Evolutionary conservation across 2,888 invertebrate genomes (phyloP).

Genomic region (Eubasilissa splendida): DNA sequence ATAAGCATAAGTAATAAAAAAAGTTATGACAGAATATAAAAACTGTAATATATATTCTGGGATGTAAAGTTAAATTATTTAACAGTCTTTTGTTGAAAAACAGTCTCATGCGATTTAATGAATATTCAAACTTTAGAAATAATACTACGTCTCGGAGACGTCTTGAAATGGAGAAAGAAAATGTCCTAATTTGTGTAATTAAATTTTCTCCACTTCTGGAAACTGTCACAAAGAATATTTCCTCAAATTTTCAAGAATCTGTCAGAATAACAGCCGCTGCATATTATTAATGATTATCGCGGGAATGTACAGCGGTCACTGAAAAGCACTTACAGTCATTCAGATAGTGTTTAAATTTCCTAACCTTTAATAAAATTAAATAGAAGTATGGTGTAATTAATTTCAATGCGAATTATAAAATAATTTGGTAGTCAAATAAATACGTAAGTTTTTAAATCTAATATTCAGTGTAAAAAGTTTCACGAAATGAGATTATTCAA

Average conservation of each 20-base stretch:
- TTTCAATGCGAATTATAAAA: too few relatives aligned
- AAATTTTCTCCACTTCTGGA: neutral
- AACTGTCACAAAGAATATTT: neutral
- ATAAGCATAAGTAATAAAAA: too few relatives aligned
- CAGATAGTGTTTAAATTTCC: neutral
- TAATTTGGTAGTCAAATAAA: too few relatives aligned
- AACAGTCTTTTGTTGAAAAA: neutral
- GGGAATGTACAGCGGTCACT: neutral
- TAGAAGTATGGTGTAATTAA: neutral
- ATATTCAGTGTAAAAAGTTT: too few relatives aligned
- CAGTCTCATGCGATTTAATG: neutral
- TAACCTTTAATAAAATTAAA: neutral
- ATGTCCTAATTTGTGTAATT: slow-evolving; percentile 16
- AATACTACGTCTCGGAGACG: neutral
- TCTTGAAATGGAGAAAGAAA: slow-evolving; percentile 13
- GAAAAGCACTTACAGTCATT: neutral
- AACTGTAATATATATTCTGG: too few relatives aligned
- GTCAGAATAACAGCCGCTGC: neutral
- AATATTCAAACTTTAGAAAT: slow-evolving; percentile 12
- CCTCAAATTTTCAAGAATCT: neutral
- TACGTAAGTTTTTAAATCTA: too few relatives aligned
- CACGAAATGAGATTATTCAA: too few relatives aligned
- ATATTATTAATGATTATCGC: neutral
- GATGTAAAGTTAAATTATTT: neutral
- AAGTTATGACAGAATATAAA: too few relatives aligned